A percentile compares a stretch with the other conserved stretches of the same genome.
phyloP scores from a whole-genome alignment of 2,797 vertebrate species.

The Oceanodroma leucorhoa region DNA sequence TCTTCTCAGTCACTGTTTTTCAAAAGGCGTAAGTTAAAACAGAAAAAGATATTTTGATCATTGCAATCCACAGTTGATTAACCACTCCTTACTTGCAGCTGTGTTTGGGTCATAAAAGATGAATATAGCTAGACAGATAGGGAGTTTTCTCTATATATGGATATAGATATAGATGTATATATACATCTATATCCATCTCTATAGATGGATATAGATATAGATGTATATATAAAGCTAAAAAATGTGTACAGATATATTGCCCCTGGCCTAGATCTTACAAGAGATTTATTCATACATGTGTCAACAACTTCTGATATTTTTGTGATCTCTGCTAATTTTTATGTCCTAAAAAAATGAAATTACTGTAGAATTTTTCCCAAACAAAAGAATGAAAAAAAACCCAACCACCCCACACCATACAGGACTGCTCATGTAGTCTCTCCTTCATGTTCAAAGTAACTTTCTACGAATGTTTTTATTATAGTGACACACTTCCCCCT shows the following conservation, averaged over 20 bases:
- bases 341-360: background rate
- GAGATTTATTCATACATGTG: accelerated
- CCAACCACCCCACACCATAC: background rate
- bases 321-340: background rate
- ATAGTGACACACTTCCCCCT: background rate
- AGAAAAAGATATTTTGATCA: background rate
- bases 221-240: background rate
- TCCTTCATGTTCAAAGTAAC: background rate
- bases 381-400: background rate
- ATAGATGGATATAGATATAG: background rate
- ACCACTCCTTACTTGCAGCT: background rate
- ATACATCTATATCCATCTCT: too few species aligned
- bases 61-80: background rate
- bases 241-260: background rate
- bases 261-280: background rate
- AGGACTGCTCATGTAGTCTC: background rate
- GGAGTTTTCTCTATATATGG: background rate
- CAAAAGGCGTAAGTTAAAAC: background rate
- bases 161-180: background rate
- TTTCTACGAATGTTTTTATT: background rate
- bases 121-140: background rate
- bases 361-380: background rate
- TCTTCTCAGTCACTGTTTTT: background rate
- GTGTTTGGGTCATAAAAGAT: background rate
- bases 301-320: background rate